These are phyloP conservation scores for Gavialis gangeticus DNA, from an alignment of 2,113 vertebrate genomes.

Conservation along the genomic window DNA sequence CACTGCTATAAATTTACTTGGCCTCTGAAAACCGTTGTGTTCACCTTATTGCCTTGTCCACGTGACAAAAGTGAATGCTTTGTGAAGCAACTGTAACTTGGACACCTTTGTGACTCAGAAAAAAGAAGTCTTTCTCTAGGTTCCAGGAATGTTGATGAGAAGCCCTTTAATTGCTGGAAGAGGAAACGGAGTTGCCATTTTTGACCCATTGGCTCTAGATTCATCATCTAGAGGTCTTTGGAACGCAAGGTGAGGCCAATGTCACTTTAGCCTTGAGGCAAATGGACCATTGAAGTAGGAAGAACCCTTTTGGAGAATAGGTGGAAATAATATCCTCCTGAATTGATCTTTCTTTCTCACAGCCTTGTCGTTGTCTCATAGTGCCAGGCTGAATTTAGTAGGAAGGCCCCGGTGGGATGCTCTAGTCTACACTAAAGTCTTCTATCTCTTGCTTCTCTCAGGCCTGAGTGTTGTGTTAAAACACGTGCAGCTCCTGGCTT, in stretches of 20 bases:
- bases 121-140: not conserved
- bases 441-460: not conserved
- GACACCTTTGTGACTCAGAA: not conserved
- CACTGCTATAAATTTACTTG: not conserved
- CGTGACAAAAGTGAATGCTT: not conserved
- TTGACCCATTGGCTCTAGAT: not conserved
- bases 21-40: not conserved
- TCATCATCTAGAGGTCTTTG: not conserved
- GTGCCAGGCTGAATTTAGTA: not conserved
- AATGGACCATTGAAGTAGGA: not conserved
- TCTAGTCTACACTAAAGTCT: not conserved
- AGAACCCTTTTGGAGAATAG: not conserved
- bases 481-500: not conserved
- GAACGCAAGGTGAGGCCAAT: not conserved
- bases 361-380: slow-evolving; percentile 15
- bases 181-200: not conserved
- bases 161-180: not conserved
- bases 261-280: not conserved
- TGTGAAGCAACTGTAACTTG: not conserved
- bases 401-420: not conserved
- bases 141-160: not conserved
- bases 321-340: not conserved
- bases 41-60: not conserved
- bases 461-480: not conserved
- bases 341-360: slow-evolving; percentile 7